Evolutionary conservation across 1,140 invertebrate species (phyloP), one percentile per base, ranked within the genome.

Genomic region (Bombus sibiricus): DNA sequence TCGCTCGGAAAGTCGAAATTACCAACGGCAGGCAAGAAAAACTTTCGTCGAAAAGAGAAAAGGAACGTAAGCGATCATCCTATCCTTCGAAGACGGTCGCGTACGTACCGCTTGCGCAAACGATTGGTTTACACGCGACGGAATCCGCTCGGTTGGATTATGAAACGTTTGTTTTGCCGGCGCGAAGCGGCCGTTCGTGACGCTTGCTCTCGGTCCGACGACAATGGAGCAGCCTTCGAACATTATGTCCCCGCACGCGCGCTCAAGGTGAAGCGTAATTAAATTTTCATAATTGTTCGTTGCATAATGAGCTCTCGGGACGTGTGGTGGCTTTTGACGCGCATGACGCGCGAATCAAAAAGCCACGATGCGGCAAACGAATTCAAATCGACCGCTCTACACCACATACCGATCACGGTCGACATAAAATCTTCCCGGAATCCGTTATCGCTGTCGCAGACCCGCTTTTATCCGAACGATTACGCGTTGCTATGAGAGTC

Each of bases 201-300:
- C 59, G 84, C 79, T 85, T 43, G 79, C 84, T 85, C 59, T 47
- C 71, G 77, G 77, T 81, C 77, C 69, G 62, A 74, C 77, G 79
- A 81, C 78, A 81, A 81, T 86, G 86, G 73, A 62, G 82, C 81
- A 90, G 86, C 91, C 91, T 91, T 91, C 89, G 88, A 80, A 83
- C 81, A 88, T 89, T 91, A 90, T 91, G 87, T 90, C 90, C 90
- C 85, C 84, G 83, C 85, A 86, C 77, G 83, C 85, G 86, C 71
- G 79, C 72, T 90, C 92, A 93, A 93, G 92, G 92, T 93, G 87
- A 92, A 76, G 90, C 87, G 79, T 91, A 91, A 92, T 93, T 93
- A 92, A 92, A 92, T 92, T 93, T 93, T 93, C 90, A 92, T 93
- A 92, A 93, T 92, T 92, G 86, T 83, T 69, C 73, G 83, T 93